phyloP scores from a whole-genome alignment of 2,888 invertebrate genomes.

The Drosophila pseudotalamancana region DNA sequence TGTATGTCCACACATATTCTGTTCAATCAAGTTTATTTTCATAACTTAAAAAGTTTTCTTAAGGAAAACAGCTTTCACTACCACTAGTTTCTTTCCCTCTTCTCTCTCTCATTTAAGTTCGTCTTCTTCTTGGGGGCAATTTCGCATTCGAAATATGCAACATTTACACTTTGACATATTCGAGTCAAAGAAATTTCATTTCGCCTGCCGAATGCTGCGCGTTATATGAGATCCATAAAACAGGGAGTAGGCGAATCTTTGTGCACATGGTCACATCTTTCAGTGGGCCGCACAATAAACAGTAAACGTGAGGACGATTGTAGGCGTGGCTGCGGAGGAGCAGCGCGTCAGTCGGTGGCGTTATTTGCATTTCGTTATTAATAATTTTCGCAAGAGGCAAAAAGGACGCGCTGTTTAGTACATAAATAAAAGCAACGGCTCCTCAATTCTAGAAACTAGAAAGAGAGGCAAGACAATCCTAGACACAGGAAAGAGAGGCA shows the following conservation, averaged over 20 bases:
- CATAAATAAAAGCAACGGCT: conserved; percentile 24
- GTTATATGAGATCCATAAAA: conserved; percentile 60
- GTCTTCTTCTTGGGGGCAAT: conserved; percentile 1
- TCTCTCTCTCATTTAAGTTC: background rate
- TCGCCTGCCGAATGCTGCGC: conserved; percentile 31
- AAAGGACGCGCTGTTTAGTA: conserved; percentile 35
- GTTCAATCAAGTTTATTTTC: too few species aligned
- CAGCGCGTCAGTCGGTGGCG: conserved; percentile 44
- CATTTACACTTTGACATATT: conserved; percentile 61
- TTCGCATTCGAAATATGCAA: conserved; percentile 40
- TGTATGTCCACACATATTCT: too few species aligned
- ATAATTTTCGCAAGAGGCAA: conserved; percentile 62
- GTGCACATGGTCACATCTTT: conserved; percentile 21
- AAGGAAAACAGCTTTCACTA: too few species aligned
- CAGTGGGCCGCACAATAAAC: conserved; percentile 2
- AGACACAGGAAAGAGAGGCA: conserved; percentile 9
- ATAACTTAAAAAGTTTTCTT: too few species aligned
- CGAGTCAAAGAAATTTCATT: conserved; percentile 46
- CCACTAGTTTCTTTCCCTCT: background rate
- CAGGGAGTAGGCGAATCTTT: conserved; percentile 11
- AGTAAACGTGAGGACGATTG: background rate
- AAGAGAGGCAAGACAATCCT: conserved; percentile 9
- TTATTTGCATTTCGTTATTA: conserved; percentile 76
- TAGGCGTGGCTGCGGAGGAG: background rate
- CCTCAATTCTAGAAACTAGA: background rate